Conservation (phyloP, 2,113 vertebrate species). For the Datnioides undecimradiatus region DNA sequence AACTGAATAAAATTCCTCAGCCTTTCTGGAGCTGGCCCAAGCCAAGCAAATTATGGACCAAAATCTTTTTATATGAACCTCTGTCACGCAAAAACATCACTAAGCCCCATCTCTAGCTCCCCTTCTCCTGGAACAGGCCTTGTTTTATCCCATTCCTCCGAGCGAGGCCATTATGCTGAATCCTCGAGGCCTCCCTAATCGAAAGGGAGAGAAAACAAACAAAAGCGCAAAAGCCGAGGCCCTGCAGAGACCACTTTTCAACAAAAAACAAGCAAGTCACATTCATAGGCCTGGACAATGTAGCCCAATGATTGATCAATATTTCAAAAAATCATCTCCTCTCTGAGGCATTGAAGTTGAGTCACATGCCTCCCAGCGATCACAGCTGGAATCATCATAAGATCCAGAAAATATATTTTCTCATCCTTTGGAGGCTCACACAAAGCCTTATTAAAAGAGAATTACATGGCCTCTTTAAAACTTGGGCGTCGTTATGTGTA, state of each 20-base stretch:
- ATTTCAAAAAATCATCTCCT: constrained; percentile 19
- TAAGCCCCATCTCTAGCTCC: constrained; percentile 54
- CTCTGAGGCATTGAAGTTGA: constrained; percentile 5
- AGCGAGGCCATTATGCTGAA: constrained; percentile 45
- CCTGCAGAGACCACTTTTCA: constrained; percentile 57
- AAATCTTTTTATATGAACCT: constrained; percentile 80
- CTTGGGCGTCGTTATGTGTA: not conserved
- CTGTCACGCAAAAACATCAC: constrained; percentile 75
- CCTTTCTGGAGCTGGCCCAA: constrained; percentile 74
- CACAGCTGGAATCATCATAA: constrained; percentile 19
- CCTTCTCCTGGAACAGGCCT: constrained; percentile 24
- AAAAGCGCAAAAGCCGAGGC: constrained; percentile 13
- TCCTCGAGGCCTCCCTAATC: constrained; percentile 59
- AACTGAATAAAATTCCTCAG: constrained; percentile 68
- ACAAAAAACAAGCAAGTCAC: constrained; percentile 25
- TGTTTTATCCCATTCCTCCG: constrained; percentile 29
- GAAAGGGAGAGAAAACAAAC: constrained; percentile 47
- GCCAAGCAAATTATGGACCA: constrained; percentile 77
- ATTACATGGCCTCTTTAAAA: not conserved
- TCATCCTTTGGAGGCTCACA: not conserved
- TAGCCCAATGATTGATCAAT: constrained; percentile 11
- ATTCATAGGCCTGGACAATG: not conserved
- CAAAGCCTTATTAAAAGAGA: not conserved
- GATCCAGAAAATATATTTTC: not conserved
- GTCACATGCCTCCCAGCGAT: constrained; percentile 3